These are phyloP conservation scores for Tortrix viridana DNA, from an alignment of 2,888 invertebrate species.

Conservation along the genomic window DNA sequence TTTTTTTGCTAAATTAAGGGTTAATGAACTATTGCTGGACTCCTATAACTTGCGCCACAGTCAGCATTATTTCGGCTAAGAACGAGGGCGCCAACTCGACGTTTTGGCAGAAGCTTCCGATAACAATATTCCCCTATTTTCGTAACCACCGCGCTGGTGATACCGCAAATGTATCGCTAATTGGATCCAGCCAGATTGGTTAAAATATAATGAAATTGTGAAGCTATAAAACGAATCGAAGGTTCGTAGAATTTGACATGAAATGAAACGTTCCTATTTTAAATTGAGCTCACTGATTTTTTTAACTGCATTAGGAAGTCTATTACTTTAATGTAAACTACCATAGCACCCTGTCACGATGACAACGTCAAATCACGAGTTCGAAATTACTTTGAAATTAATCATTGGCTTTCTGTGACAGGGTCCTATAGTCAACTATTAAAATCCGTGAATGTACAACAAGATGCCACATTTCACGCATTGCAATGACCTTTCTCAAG, in stretches of 20 bases:
- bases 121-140: constrained; percentile 71
- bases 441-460: too few species aligned
- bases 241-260: not conserved
- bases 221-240: constrained; percentile 24
- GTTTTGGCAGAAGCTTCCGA: constrained; percentile 65
- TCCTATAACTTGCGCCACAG: not conserved
- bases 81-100: constrained; percentile 70
- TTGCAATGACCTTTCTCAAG: too few species aligned
- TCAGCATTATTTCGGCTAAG: constrained; percentile 45
- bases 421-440: too few species aligned
- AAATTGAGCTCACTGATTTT: not conserved
- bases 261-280: not conserved
- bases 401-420: too few species aligned
- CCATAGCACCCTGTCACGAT: too few species aligned
- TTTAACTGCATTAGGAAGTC: too few species aligned
- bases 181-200: constrained; percentile 59
- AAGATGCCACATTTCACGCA: too few species aligned
- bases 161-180: constrained; percentile 62
- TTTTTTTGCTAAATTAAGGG: too few species aligned
- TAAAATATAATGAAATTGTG: constrained; percentile 50
- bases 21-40: constrained; percentile 1
- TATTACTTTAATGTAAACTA: too few species aligned
- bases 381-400: too few species aligned
- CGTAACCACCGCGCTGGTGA: constrained; percentile 59
- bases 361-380: too few species aligned